phyloP scores from a whole-genome alignment of 2,113 vertebrate genomes.

The Paracyprichromis sp. region DNA sequence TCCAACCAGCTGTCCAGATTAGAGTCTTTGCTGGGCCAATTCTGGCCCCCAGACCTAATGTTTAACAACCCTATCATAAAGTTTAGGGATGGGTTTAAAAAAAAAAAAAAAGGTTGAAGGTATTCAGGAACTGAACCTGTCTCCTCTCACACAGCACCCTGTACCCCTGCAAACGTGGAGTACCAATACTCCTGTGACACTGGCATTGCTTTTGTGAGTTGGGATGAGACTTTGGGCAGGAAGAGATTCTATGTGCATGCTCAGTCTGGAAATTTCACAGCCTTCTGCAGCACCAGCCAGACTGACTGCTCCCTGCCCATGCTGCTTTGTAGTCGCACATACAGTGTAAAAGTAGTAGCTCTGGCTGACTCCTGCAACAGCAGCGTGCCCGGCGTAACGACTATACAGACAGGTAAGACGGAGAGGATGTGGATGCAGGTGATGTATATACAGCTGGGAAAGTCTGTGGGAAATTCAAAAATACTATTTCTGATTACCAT shows the following conservation, averaged over 20 bases:
- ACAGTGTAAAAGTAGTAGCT: conserved; percentile 48
- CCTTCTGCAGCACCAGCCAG: conserved; percentile 23
- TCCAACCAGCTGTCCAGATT: neutral
- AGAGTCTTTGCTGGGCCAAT: neutral
- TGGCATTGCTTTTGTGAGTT: conserved; percentile 50
- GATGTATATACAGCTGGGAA: neutral
- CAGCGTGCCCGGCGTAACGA: conserved; percentile 26
- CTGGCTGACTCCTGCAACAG: conserved; percentile 65
- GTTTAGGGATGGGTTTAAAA: neutral
- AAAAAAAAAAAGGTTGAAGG: neutral
- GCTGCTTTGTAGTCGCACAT: conserved; percentile 59
- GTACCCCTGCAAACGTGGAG: conserved; percentile 53
- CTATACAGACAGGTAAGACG: conserved; percentile 60
- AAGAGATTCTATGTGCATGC: conserved; percentile 25
- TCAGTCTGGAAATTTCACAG: neutral
- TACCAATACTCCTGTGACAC: conserved; percentile 51
- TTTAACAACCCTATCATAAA: neutral
- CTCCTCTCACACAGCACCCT: conserved; percentile 52
- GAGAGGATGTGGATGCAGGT: neutral
- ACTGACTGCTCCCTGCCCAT: conserved; percentile 44
- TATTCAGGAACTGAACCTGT: neutral
- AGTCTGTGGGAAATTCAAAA: neutral
- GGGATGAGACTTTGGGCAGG: conserved; percentile 60
- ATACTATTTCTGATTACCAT: neutral
- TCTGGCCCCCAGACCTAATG: neutral